Evolutionary conservation across 23 tunicate species (phyloP).

Genomic region (Corella eumyota): DNA sequence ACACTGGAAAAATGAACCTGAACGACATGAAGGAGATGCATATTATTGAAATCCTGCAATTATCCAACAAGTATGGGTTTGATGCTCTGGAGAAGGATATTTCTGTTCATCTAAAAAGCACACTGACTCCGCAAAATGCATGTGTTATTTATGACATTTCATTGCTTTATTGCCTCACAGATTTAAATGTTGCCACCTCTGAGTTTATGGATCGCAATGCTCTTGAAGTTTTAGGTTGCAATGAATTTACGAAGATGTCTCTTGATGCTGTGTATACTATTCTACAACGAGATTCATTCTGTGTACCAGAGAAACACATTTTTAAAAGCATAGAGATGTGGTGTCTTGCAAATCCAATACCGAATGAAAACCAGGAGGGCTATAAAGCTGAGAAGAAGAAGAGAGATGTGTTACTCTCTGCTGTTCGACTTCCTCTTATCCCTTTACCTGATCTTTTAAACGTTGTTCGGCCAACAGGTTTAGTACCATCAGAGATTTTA

Average conservation of each 20-base stretch:
- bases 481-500: conserved; percentile 58
- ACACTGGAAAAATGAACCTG: conserved; percentile 83
- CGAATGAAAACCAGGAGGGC: conserved; percentile 3
- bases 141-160: conserved; percentile 83
- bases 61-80: conserved; percentile 91
- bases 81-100: conserved; percentile 54
- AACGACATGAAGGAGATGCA: conserved; percentile 35
- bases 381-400: conserved; percentile 10
- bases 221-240: conserved; percentile 41
- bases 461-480: conserved; percentile 72
- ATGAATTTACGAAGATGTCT: conserved; percentile 33
- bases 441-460: conserved; percentile 64
- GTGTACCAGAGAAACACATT: conserved; percentile 90
- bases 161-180: conserved; percentile 43
- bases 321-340: conserved; percentile 76
- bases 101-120: conserved; percentile 24
- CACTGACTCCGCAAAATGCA: conserved; percentile 51
- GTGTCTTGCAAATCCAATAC: conserved; percentile 43
- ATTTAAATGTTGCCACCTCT: conserved; percentile 42
- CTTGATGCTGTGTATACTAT: conserved; percentile 53
- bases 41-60: conserved; percentile 66
- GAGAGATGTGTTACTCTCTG: conserved; percentile 44
- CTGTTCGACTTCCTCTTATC: conserved; percentile 79
- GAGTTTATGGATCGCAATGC: conserved; percentile 94
- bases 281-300: conserved; percentile 79